A percentile compares a stretch with the other conserved stretches of the same genome.
phyloP scores from a whole-genome alignment of 2,797 vertebrate genomes.

The Falco naumanni region DNA sequence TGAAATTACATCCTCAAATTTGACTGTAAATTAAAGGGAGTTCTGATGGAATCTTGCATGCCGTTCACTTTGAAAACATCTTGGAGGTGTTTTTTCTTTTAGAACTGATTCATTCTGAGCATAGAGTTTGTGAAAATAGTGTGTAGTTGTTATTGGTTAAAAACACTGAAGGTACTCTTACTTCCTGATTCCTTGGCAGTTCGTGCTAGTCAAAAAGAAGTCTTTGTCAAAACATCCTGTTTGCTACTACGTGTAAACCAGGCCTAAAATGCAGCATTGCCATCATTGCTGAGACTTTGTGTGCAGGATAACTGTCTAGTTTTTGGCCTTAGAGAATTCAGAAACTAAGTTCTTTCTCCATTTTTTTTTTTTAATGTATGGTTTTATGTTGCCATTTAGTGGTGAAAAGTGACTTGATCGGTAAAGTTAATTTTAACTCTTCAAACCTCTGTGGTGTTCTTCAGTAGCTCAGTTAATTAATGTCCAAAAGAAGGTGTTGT shows the following conservation, averaged over 20 bases:
- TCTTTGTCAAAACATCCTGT: neutral
- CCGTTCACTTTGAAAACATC: neutral
- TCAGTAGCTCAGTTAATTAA: neutral
- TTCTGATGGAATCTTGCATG: neutral
- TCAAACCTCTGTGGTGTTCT: neutral
- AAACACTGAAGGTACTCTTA: neutral
- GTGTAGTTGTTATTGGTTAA: neutral
- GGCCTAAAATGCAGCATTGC: neutral
- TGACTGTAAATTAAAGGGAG: neutral
- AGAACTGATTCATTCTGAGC: neutral
- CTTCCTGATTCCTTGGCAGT: neutral
- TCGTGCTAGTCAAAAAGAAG: neutral
- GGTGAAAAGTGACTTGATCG: neutral
- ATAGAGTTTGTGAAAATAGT: neutral
- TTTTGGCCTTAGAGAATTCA: neutral
- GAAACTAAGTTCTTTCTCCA: accelerated
- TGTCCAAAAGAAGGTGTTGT: neutral
- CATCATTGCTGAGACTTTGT: neutral
- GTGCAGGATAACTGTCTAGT: neutral
- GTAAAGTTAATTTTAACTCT: neutral
- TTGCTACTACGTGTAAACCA: neutral
- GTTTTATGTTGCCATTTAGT: neutral
- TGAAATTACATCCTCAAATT: neutral
- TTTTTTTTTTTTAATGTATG: neutral
- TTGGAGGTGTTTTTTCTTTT: neutral